Evolutionary conservation across 2,113 vertebrate species (phyloP), one percentile per base, ranked within the genome.

Genomic region (Himantopus leucocephalus): DNA sequence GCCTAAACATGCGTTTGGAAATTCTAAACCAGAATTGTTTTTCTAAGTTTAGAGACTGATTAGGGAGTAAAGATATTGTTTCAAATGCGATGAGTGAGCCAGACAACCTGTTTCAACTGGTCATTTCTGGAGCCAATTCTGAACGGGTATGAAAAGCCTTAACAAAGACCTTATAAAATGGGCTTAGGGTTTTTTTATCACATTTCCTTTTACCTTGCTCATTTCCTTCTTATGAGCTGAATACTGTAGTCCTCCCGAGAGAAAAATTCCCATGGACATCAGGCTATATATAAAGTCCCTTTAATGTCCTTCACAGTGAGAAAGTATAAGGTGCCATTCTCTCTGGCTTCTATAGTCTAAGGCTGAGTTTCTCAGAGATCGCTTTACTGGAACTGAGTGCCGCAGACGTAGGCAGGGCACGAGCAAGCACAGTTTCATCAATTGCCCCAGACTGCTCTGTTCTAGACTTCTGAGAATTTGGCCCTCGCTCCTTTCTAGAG

Each of bases 21-120:
- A 96, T 94, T 96, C 88, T 96, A 97, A 98, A 92, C 76, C 93
- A 88, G 92, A 97, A 85, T 88, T 92, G 92, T 96, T 97, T 92
- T 92, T 90, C 27, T 83, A 92, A 79, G 39, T 87, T 94, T 94
- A 91, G 58, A 91, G 72, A 59, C 74, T 13, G 39, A 92, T 81
- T 97, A 96, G 76, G 84, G 85, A 95, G 67, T 77, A 94, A 94
- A 92, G 82, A 96, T 93, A 88, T 27, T 88, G 92, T 95, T 96
- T 95, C 88, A 88, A 77, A 90, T 71, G 81, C 0, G 7, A 80
- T 67, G 87, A 94, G 86, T 96, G 88, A 96, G 86, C 48, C 94
- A 91, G 91, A 78, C 74, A 96, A 71, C 68, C 67, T 95, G 90
- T 94, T 94, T 92, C 45, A 90, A 81, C 45, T 53, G 72, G 50